Evolutionary conservation across 2,888 invertebrate species (phyloP).

Genomic region (Autographa pulchrina): DNA sequence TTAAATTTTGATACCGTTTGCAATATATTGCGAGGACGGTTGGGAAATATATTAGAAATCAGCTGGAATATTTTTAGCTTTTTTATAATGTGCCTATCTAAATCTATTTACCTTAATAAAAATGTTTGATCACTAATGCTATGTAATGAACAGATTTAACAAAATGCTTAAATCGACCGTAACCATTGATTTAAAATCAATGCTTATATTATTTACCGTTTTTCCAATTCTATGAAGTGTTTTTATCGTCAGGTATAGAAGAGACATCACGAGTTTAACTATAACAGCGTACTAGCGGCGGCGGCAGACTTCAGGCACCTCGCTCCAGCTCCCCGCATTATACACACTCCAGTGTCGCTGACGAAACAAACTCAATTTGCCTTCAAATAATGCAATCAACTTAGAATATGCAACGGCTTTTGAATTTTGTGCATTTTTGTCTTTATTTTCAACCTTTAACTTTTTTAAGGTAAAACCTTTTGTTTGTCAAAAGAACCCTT

Average conservation of each 20-base stretch:
- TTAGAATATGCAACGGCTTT: slow-evolving; percentile 28
- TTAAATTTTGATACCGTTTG: neutral
- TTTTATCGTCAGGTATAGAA: too few species aligned
- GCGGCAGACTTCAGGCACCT: neutral
- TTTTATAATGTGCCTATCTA: neutral
- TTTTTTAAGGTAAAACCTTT: too few species aligned
- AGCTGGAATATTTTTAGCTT: neutral
- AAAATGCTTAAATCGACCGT: too few species aligned
- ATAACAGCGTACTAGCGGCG: too few species aligned
- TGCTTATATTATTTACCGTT: too few species aligned
- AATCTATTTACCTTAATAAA: too few species aligned
- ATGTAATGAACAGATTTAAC: too few species aligned
- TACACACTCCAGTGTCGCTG: slow-evolving; percentile 18
- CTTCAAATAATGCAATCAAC: slow-evolving; percentile 39
- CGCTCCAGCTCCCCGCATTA: slow-evolving; percentile 33
- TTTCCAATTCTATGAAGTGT: too few species aligned
- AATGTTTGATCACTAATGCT: too few species aligned
- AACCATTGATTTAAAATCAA: too few species aligned
- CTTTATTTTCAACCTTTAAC: slow-evolving; percentile 1
- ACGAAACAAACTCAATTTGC: slow-evolving; percentile 59
- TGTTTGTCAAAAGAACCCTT: too few species aligned
- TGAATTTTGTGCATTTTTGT: slow-evolving; percentile 15
- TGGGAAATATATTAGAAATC: neutral
- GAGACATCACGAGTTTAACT: too few species aligned
- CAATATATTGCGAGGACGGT: neutral